Conservation (phyloP, 2,888 invertebrate genomes). For the Tricholauxania praeusta region DNA sequence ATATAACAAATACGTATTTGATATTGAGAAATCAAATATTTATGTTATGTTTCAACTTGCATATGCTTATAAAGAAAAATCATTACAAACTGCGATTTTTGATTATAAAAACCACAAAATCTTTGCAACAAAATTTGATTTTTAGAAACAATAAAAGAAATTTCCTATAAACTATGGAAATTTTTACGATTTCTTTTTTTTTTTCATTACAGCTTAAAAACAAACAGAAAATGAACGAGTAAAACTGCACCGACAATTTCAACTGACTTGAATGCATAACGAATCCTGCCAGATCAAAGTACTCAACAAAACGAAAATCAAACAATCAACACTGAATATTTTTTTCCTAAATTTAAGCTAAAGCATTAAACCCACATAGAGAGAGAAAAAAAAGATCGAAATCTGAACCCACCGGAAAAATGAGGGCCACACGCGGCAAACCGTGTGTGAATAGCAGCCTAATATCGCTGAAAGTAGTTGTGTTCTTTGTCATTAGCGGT, state of each 20-base stretch:
- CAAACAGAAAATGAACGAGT: no score
- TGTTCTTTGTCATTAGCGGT: constrained; percentile 87
- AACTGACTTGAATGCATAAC: constrained; percentile 33
- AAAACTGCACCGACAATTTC: not conserved
- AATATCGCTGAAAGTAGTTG: constrained; percentile 82
- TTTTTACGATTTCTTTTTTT: no score
- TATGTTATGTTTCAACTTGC: no score
- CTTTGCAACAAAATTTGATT: no score
- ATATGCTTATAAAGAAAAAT: no score
- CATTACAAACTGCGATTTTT: no score
- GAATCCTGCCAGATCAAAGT: constrained; percentile 41
- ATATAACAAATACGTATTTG: no score
- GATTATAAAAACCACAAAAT: no score
- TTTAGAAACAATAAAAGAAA: no score
- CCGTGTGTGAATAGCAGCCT: constrained; percentile 77
- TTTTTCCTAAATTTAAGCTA: constrained; percentile 19
- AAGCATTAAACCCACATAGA: constrained; percentile 3
- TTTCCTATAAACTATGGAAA: no score
- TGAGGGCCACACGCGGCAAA: constrained; percentile 63
- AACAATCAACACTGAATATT: not conserved
- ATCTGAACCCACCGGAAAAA: constrained; percentile 43
- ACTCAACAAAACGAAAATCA: constrained; percentile 27
- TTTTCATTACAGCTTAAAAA: no score
- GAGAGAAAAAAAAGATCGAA: not conserved
- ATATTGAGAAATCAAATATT: no score